phyloP scores from a whole-genome alignment of 2,888 invertebrate species.

The Beris chalybata region DNA sequence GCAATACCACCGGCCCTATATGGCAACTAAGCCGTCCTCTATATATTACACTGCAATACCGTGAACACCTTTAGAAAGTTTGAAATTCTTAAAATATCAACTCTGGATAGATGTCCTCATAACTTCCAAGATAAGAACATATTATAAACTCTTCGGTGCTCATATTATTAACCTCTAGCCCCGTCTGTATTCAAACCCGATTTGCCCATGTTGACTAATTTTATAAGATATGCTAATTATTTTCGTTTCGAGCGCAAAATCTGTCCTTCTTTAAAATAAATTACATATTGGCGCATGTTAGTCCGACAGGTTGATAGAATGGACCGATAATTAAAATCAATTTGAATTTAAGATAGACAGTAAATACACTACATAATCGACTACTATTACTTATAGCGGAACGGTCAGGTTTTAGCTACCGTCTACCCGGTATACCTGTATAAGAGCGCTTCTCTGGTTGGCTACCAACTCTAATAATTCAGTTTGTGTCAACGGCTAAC shows the following conservation, averaged over 20 bases:
- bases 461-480: constrained; percentile 43
- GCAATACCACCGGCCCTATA: no score
- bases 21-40: no score
- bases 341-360: constrained; percentile 19
- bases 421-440: no score
- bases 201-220: constrained; percentile 28
- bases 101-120: no score
- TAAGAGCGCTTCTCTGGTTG: constrained; percentile 16
- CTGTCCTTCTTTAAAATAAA: constrained; percentile 16
- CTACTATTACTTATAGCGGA: no score
- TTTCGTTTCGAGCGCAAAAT: constrained; percentile 11
- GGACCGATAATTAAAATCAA: constrained; percentile 32
- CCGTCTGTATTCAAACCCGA: no score
- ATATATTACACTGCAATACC: no score
- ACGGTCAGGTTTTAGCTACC: background rate
- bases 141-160: no score
- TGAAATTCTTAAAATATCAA: no score
- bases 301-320: constrained; percentile 31
- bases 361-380: constrained; percentile 4
- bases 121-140: no score
- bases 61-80: no score
- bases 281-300: constrained; percentile 4
- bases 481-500: constrained; percentile 44
- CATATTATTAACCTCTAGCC: no score
- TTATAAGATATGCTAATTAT: constrained; percentile 34